Evolutionary conservation across 1,140 invertebrate species (phyloP).

Genomic region (Rhyzopertha dominica): DNA sequence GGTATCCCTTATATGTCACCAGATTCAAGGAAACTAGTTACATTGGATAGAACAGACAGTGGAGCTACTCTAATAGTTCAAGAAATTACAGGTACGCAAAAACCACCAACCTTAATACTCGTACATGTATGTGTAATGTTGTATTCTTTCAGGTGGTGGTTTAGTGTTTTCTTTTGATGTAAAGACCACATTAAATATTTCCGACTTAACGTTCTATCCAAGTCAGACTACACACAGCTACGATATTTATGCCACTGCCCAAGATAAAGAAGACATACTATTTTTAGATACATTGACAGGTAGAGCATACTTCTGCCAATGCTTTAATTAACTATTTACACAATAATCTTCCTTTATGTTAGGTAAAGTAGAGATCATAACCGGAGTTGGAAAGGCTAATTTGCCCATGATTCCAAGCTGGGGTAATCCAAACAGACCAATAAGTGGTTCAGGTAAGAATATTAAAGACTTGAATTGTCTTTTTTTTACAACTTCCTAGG

Average conservation of each 20-base stretch:
- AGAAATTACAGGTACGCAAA: conserved; percentile 56
- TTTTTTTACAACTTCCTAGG: too few relatives aligned
- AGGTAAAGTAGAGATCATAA: conserved; percentile 78
- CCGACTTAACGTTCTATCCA: conserved; percentile 73
- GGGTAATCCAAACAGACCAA: conserved; percentile 63
- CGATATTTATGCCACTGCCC: conserved; percentile 68
- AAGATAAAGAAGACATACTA: conserved; percentile 70
- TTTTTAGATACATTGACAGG: conserved; percentile 70
- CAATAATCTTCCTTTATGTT: conserved; percentile 34
- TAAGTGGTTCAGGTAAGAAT: conserved; percentile 55
- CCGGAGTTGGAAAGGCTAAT: conserved; percentile 64
- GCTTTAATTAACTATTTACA: not conserved
- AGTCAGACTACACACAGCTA: conserved; percentile 70
- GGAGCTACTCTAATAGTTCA: conserved; percentile 69
- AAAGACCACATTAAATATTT: conserved; percentile 70
- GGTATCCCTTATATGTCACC: conserved; percentile 69
- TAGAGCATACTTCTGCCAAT: conserved; percentile 34
- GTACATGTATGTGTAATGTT: not conserved
- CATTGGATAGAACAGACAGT: conserved; percentile 55
- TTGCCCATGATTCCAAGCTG: conserved; percentile 56
- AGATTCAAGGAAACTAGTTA: conserved; percentile 66
- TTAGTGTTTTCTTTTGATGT: conserved; percentile 71
- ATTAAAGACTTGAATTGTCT: conserved; percentile 1
- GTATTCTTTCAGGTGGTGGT: conserved; percentile 52
- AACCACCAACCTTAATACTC: not conserved